Conservation (phyloP, 2,113 vertebrate species). For the Laterallus jamaicensis region DNA sequence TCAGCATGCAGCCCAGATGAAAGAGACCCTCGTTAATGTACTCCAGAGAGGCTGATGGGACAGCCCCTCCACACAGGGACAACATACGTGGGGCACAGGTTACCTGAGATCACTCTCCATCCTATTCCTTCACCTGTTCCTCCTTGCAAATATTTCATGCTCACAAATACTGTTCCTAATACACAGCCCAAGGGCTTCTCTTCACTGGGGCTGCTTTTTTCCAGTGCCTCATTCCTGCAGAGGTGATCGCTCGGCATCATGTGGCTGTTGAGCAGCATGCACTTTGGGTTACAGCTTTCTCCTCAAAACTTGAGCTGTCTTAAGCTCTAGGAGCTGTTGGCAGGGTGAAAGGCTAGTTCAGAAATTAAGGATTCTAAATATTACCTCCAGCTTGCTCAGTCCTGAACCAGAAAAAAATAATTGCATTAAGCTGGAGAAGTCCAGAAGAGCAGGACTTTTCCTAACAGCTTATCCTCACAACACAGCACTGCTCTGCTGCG, state of each 20-base stretch:
- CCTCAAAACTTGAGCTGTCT: neutral
- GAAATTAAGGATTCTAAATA: neutral
- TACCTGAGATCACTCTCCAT: neutral
- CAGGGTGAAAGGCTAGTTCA: neutral
- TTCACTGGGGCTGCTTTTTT: neutral
- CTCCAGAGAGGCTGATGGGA: neutral
- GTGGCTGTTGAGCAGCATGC: neutral
- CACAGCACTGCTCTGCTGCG: accelerated
- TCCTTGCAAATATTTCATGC: neutral
- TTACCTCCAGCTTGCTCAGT: neutral
- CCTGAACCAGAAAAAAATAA: neutral
- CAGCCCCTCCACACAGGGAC: neutral
- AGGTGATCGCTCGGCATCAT: neutral
- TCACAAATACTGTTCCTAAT: neutral
- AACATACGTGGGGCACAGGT: neutral
- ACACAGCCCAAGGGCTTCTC: neutral
- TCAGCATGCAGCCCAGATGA: neutral
- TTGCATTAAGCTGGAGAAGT: neutral
- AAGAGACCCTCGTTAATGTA: neutral
- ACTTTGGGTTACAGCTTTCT: neutral
- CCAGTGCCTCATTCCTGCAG: neutral
- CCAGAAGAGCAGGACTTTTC: neutral
- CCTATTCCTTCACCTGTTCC: neutral
- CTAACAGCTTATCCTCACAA: neutral
- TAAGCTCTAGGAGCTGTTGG: neutral